These are phyloP conservation scores for Lumbricus terrestris DNA, from an alignment of 2,888 invertebrate genomes.

Conservation along the genomic window DNA sequence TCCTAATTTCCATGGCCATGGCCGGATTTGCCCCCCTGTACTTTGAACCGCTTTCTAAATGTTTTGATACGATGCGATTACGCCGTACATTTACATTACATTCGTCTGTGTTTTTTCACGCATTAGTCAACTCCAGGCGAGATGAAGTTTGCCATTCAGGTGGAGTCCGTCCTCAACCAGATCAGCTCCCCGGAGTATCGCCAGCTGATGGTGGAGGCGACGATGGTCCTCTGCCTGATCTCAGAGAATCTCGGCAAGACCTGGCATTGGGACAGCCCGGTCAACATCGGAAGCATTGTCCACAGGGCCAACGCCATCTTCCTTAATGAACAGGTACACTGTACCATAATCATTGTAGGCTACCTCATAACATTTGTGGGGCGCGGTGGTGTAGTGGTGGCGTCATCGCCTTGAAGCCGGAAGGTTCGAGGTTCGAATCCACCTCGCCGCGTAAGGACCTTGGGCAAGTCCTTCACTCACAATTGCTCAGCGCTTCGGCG, in stretches of 20 bases:
- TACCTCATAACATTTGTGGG: no score
- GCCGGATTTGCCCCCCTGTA: no score
- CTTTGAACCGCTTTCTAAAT: no score
- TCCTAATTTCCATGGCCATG: no score
- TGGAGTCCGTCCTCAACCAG: not conserved
- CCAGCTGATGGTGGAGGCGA: not conserved
- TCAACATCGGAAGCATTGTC: not conserved
- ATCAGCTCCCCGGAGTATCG: not conserved
- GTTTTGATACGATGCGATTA: no score
- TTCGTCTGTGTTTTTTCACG: not conserved
- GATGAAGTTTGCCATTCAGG: slow-evolving; percentile 7
- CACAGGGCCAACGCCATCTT: not conserved
- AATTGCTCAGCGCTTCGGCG: no score
- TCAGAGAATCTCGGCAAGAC: not conserved
- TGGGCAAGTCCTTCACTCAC: no score
- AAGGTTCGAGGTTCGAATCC: no score
- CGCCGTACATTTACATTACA: no score
- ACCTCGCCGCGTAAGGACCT: no score
- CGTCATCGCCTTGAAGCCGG: no score
- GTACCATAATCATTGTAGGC: not conserved
- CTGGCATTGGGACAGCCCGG: not conserved
- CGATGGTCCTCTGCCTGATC: not conserved
- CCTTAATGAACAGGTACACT: not conserved
- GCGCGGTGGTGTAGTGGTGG: no score
- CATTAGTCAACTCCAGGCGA: not conserved